Evolutionary conservation across 2,888 invertebrate genomes (phyloP).

Genomic region (Volucella zonaria): DNA sequence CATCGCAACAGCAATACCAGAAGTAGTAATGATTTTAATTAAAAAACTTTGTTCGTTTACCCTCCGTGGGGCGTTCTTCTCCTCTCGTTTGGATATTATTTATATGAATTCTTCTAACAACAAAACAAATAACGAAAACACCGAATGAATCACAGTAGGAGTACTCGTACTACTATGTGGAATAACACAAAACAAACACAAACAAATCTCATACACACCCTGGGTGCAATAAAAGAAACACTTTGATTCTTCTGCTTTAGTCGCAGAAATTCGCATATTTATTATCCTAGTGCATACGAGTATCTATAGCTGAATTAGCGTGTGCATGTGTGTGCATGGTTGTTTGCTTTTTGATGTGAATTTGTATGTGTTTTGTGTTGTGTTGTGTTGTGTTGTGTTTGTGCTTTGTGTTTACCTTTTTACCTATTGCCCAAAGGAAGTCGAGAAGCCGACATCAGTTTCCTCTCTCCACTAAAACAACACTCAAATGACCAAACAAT

Average conservation of each 20-base stretch:
- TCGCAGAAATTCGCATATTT: conserved; percentile 24
- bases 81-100: conserved; percentile 21
- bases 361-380: no score
- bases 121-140: conserved; percentile 47
- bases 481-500: conserved; percentile 63
- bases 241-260: conserved; percentile 31
- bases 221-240: conserved; percentile 45
- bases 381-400: no score
- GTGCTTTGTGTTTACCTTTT: conserved; percentile 44
- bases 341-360: neutral
- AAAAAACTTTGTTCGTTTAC: conserved; percentile 56
- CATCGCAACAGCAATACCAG: neutral
- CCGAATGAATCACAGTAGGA: neutral
- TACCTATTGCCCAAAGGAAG: conserved; percentile 50
- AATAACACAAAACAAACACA: conserved; percentile 11
- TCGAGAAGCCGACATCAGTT: conserved; percentile 35
- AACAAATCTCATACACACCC: conserved; percentile 26
- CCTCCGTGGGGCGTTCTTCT: neutral
- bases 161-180: neutral
- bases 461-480: conserved; percentile 59
- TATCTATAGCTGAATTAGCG: neutral
- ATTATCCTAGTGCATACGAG: conserved; percentile 9
- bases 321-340: neutral
- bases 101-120: conserved; percentile 51
- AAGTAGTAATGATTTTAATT: conserved; percentile 69